Evolutionary conservation across 2,113 vertebrate species (phyloP).

Genomic region (Plecotus auritus): DNA sequence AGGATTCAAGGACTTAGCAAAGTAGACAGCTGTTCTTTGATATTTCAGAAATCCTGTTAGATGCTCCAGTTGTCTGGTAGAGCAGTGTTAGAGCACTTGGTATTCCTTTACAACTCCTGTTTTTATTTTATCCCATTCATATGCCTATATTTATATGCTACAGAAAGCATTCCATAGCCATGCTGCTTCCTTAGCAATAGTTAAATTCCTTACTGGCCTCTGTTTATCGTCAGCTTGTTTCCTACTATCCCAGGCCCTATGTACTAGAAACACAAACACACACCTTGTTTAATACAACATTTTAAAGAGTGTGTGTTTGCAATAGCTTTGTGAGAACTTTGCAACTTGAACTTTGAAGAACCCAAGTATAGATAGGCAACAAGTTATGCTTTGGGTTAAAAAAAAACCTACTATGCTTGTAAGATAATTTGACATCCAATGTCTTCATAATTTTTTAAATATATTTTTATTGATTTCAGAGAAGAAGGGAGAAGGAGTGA

Average conservation of each 20-base stretch:
- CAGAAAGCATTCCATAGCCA: neutral
- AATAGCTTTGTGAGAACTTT: neutral
- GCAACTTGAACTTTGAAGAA: neutral
- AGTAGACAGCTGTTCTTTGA: neutral
- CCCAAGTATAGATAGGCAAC: neutral
- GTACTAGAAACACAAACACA: neutral
- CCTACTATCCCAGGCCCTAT: neutral
- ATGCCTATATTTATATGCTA: neutral
- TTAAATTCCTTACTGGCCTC: neutral
- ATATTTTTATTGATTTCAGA: too few species aligned
- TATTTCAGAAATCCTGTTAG: slow-evolving; percentile 29
- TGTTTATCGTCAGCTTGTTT: neutral
- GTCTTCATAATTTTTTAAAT: neutral
- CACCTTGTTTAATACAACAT: neutral
- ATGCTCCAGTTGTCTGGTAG: neutral
- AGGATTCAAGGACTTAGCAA: neutral
- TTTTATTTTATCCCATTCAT: slow-evolving; percentile 4
- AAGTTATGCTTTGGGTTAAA: neutral
- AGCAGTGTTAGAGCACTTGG: neutral
- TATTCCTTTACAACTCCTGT: neutral
- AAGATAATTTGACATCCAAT: neutral
- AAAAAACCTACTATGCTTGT: neutral
- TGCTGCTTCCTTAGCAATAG: neutral
- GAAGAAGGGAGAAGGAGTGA: too few species aligned
- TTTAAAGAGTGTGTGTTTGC: neutral